phyloP scores from a whole-genome alignment of 2,888 invertebrate species.

The Epinotia demarniana region DNA sequence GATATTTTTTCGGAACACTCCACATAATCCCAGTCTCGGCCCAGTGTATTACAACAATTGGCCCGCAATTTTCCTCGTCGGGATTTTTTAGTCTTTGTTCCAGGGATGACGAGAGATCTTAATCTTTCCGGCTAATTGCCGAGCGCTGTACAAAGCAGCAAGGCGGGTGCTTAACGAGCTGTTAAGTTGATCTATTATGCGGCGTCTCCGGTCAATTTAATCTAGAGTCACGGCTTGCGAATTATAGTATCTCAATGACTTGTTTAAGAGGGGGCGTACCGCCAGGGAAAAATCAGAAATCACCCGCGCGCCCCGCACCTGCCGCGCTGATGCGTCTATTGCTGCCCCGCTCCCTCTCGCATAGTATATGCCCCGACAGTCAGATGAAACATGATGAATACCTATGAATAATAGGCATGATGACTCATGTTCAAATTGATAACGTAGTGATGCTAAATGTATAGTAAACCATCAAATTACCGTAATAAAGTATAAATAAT shows the following conservation, averaged over 20 bases:
- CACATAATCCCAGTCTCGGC: slow-evolving; percentile 35
- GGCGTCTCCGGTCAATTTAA: slow-evolving; percentile 37
- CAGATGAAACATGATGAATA: no score
- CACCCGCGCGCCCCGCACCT: no score
- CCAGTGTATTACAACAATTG: slow-evolving; percentile 41
- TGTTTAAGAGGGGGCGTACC: slow-evolving; percentile 19
- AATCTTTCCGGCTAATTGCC: slow-evolving; percentile 73
- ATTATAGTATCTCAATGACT: slow-evolving; percentile 16
- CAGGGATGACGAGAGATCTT: slow-evolving; percentile 64
- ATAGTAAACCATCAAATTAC: no score
- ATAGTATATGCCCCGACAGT: no score
- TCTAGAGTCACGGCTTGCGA: slow-evolving; percentile 16
- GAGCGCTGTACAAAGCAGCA: slow-evolving; percentile 60
- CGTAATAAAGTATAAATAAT: no score
- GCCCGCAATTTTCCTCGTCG: slow-evolving; percentile 30
- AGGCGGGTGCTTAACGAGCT: slow-evolving; percentile 69
- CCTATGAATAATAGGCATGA: no score
- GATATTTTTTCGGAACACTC: slow-evolving; percentile 39
- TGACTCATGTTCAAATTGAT: no score
- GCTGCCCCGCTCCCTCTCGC: no score
- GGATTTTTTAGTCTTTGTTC: slow-evolving; percentile 55
- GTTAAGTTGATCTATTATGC: slow-evolving; percentile 71
- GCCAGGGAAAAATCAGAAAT: no score
- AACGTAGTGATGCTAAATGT: no score
- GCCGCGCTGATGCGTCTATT: no score